Conservation (phyloP, 1,140 invertebrate genomes). For the Cyclina sinensis region DNA sequence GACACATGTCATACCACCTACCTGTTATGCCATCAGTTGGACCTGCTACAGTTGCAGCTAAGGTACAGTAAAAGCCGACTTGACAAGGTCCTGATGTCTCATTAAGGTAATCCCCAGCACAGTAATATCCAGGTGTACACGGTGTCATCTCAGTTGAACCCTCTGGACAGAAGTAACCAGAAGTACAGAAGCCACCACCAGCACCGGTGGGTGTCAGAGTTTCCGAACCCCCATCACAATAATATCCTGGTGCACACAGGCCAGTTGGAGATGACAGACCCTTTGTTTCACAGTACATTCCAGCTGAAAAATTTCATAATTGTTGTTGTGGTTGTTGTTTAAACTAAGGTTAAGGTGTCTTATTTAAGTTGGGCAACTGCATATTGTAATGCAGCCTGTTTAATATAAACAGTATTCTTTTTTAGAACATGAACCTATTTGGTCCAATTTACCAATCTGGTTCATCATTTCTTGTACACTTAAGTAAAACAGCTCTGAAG, state of each 20-base stretch:
- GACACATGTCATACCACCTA: too few relatives aligned
- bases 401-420: too few relatives aligned
- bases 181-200: slow-evolving; percentile 74
- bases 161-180: slow-evolving; percentile 79
- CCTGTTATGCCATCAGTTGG: slow-evolving; percentile 84
- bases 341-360: too few relatives aligned
- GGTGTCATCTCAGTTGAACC: slow-evolving; percentile 75
- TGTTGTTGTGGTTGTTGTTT: too few relatives aligned
- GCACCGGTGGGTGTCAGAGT: slow-evolving; percentile 72
- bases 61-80: slow-evolving; percentile 81
- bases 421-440: too few relatives aligned
- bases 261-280: slow-evolving; percentile 76
- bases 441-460: too few relatives aligned
- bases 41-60: slow-evolving; percentile 75
- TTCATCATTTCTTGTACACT: too few relatives aligned
- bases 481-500: too few relatives aligned
- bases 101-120: slow-evolving; percentile 76
- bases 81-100: slow-evolving; percentile 77
- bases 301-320: slow-evolving; percentile 73
- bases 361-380: too few relatives aligned
- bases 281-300: slow-evolving; percentile 77
- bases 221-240: slow-evolving; percentile 77
- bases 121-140: slow-evolving; percentile 81
- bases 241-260: slow-evolving; percentile 81
- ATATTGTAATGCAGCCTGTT: too few relatives aligned